Conservation (phyloP, 2,797 vertebrate genomes). For the Neoniphon sammara region DNA sequence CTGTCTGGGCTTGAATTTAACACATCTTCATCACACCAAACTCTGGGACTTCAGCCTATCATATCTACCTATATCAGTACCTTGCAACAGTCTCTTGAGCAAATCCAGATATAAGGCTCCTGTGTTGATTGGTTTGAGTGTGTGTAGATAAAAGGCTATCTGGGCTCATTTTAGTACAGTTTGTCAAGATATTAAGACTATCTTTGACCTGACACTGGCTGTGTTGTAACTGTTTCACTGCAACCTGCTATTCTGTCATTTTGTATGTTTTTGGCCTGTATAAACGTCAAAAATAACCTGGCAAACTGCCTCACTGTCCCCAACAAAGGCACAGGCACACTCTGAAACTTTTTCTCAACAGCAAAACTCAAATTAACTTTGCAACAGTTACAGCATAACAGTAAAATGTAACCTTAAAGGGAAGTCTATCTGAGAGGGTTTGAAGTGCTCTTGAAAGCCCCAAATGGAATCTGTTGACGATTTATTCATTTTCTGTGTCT, state of each 20-base stretch:
- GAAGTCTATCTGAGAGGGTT: slow-evolving; percentile 47
- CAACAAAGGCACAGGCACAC: neutral
- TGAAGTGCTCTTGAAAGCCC: slow-evolving; percentile 54
- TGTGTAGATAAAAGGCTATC: slow-evolving; percentile 36
- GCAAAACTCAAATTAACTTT: neutral
- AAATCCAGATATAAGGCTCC: slow-evolving; percentile 48
- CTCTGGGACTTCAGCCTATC: neutral
- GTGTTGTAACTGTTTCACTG: slow-evolving; percentile 46
- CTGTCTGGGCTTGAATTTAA: slow-evolving; percentile 15
- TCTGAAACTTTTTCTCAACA: neutral
- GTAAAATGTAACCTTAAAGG: slow-evolving; percentile 51
- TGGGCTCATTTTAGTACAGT: slow-evolving; percentile 14
- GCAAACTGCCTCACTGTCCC: neutral
- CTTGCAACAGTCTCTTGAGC: slow-evolving; percentile 22
- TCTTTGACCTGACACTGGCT: slow-evolving; percentile 10
- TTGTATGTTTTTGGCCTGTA: slow-evolving; percentile 18
- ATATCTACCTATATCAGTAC: neutral
- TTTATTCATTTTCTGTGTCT: slow-evolving; percentile 45
- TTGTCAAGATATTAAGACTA: slow-evolving; percentile 12
- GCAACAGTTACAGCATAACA: slow-evolving; percentile 25
- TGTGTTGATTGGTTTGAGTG: slow-evolving; percentile 60
- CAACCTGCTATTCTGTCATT: slow-evolving; percentile 37
- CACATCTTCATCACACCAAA: neutral
- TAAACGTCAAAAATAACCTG: neutral
- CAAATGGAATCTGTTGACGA: slow-evolving; percentile 26